phyloP scores from a whole-genome alignment of 2,888 invertebrate species.

The Cerastoderma edule region DNA sequence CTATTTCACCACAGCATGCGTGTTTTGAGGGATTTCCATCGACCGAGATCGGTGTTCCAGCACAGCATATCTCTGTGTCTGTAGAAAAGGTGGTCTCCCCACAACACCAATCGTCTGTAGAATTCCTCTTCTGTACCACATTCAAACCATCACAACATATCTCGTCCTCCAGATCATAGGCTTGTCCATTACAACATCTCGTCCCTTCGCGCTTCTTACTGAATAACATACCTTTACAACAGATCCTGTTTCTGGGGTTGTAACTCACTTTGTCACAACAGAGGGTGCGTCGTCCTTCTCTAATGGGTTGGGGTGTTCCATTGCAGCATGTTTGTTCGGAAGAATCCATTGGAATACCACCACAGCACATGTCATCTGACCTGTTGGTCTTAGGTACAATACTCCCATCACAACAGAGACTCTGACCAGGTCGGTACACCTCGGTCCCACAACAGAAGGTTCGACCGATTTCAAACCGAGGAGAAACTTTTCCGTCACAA shows the following conservation, averaged over 20 bases:
- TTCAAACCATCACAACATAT: slow-evolving; percentile 43
- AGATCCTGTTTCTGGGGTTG: slow-evolving; percentile 39
- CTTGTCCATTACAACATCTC: slow-evolving; percentile 37
- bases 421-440: too few species aligned
- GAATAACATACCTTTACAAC: slow-evolving; percentile 37
- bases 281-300: slow-evolving; percentile 28
- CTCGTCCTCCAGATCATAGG: slow-evolving; percentile 38
- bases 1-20: slow-evolving; percentile 42
- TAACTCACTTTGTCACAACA: slow-evolving; percentile 51
- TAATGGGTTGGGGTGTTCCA: slow-evolving; percentile 35
- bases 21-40: slow-evolving; percentile 19
- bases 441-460: too few species aligned
- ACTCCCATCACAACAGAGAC: too few species aligned
- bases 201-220: slow-evolving; percentile 31
- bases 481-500: too few species aligned
- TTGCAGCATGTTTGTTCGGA: slow-evolving; percentile 41
- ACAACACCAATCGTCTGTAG: slow-evolving; percentile 46
- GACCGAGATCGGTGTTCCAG: slow-evolving; percentile 29
- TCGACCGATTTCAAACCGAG: too few species aligned
- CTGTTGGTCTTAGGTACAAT: too few species aligned
- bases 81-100: slow-evolving; percentile 49
- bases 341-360: too few species aligned
- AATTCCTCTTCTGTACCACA: slow-evolving; percentile 27
- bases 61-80: slow-evolving; percentile 46
- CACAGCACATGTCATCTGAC: too few species aligned